Evolutionary conservation across 1,140 invertebrate genomes (phyloP), one percentile per base, ranked within the genome.

Genomic region (Apolygus lucorum): DNA sequence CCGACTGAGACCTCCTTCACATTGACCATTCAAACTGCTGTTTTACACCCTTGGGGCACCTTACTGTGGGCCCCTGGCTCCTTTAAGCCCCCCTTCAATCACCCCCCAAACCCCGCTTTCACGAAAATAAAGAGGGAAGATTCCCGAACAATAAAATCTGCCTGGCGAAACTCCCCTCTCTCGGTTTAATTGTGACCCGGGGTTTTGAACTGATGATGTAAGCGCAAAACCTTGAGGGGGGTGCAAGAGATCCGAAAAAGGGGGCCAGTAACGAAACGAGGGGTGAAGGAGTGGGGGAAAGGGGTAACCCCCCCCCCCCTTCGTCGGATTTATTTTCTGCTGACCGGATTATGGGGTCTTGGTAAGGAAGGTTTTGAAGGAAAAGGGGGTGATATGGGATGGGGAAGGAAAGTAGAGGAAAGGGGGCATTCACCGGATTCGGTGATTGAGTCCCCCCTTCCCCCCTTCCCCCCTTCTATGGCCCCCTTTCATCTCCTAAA

Each of bases 321-420:
- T 63, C 14, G 17, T 63, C 62, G 62, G 62, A 63, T 63, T 63
- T 63, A 63, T 63, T 63, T 63, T 63, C 62, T 63, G 62, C 62
- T 63, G 62, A 63, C 62, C 62, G 62, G 62, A 63, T 63, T 63
- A 63, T 63, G 22, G 62, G 22, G 22, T 25, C 54, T 27, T 4
- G 4, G 34, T 8, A 42, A 17, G 17, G 34, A 17, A 42, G 34
- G 4, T 42, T 42, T 42, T 42, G 34, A 17, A 4, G 34, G 34
- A 42, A 42, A 42, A 42, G 17, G 34, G 34, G 34, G 34, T n/a
- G n/a, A n/a, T n/a, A n/a, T n/a, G n/a, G n/a, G n/a, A n/a, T n/a
- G 34, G 4, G 4, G 34, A 4, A 42, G 34, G 4, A 42, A 42
- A 8, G 17, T 17, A 17, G 34, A 42, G 4, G 34, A 42, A 42